These are phyloP conservation scores for Enteromius treurensis DNA, from an alignment of 2,797 vertebrate species.

Conservation along the genomic window DNA sequence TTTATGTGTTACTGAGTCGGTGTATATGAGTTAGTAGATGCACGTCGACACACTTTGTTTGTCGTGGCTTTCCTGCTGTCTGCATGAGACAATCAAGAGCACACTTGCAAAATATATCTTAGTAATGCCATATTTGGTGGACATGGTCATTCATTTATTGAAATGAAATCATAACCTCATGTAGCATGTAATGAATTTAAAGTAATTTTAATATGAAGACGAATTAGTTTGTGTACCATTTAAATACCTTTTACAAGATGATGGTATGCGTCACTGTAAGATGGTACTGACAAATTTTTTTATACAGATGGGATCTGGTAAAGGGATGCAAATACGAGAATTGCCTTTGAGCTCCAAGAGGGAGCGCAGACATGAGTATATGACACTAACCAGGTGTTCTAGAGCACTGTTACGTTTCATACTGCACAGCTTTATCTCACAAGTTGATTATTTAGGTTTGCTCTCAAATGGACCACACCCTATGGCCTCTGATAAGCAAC, in stretches of 20 bases:
- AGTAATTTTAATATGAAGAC: background rate
- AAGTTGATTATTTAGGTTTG: slow-evolving; percentile 20
- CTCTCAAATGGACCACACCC: background rate
- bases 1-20: background rate
- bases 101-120: background rate
- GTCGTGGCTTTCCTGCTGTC: background rate
- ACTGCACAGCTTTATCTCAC: slow-evolving; percentile 30
- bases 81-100: background rate
- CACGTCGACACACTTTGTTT: background rate
- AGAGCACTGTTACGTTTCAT: slow-evolving; percentile 7
- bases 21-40: background rate
- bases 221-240: background rate
- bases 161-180: background rate
- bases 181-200: background rate
- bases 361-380: background rate
- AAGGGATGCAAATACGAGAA: background rate
- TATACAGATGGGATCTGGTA: background rate
- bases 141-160: background rate
- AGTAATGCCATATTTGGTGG: background rate
- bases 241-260: background rate
- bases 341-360: background rate
- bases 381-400: slow-evolving; percentile 19
- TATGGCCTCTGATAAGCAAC: slow-evolving; percentile 23
- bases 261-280: background rate
- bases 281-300: background rate